Conservation (phyloP, 2,888 invertebrate genomes). For the Perizoma affinitatum region DNA sequence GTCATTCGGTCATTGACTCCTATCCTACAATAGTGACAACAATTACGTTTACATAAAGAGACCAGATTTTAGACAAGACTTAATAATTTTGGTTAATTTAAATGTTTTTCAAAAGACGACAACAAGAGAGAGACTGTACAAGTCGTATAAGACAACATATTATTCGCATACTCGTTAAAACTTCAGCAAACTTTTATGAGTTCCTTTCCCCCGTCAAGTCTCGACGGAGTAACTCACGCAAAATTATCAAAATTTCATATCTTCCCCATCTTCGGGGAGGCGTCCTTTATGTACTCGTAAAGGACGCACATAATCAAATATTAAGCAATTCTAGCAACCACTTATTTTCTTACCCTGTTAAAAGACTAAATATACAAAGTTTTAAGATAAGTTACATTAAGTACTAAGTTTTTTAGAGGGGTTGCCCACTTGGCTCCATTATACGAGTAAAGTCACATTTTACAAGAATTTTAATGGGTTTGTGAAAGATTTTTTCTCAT, state of each 20-base stretch:
- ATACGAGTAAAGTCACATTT: conserved; percentile 41
- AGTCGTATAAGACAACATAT: conserved; percentile 5
- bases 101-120: neutral
- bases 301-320: conserved; percentile 45
- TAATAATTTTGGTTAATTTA: neutral
- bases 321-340: conserved; percentile 52
- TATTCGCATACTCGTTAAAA: conserved; percentile 22
- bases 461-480: conserved; percentile 36
- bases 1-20: conserved; percentile 70
- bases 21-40: conserved; percentile 53
- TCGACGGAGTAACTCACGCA: conserved; percentile 22
- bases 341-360: conserved; percentile 47
- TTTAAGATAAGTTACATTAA: conserved; percentile 45
- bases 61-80: conserved; percentile 10
- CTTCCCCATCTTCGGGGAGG: conserved; percentile 19
- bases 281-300: conserved; percentile 39
- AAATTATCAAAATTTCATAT: conserved; percentile 46
- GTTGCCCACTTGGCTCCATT: conserved; percentile 36
- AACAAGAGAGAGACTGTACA: neutral
- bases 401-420: conserved; percentile 28
- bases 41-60: conserved; percentile 36
- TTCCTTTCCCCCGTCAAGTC: conserved; percentile 23
- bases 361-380: conserved; percentile 43
- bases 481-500: conserved; percentile 33
- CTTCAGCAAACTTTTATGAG: conserved; percentile 23